A percentile compares a stretch with the other conserved stretches of the same genome.
These are phyloP conservation scores for Cyclophora albipunctata DNA, from an alignment of 2,888 invertebrate species.

Conservation along the genomic window DNA sequence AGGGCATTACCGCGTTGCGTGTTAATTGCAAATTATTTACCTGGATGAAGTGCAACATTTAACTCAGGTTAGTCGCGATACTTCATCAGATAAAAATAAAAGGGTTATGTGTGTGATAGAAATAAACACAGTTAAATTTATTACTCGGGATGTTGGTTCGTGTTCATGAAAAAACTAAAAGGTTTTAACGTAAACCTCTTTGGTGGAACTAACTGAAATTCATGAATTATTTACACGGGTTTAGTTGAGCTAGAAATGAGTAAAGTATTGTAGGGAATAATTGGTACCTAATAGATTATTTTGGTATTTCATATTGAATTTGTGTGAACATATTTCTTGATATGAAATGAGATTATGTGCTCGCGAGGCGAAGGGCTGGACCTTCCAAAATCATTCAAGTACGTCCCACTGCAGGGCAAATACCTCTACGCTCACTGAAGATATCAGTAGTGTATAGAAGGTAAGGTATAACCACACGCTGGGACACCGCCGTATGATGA, in stretches of 20 bases:
- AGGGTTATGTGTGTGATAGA: slow-evolving; percentile 20
- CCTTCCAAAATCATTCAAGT: too few species aligned
- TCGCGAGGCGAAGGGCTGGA: too few species aligned
- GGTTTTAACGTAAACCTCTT: background rate
- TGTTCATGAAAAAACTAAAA: background rate
- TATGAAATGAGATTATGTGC: too few species aligned
- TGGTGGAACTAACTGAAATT: background rate
- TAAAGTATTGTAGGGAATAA: too few species aligned
- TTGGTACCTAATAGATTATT: too few species aligned
- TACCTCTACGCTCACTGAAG: too few species aligned
- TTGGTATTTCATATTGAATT: too few species aligned
- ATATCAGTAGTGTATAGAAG: background rate
- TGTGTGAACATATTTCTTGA: too few species aligned
- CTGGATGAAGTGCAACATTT: slow-evolving; percentile 37
- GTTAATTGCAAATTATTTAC: slow-evolving; percentile 44
- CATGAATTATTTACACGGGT: background rate
- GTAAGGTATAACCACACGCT: background rate
- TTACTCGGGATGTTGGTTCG: background rate
- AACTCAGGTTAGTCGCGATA: slow-evolving; percentile 38
- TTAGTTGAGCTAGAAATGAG: too few species aligned
- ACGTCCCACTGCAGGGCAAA: too few species aligned
- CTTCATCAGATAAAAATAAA: slow-evolving; percentile 33
- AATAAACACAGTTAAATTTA: slow-evolving; percentile 22
- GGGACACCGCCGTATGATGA: too few species aligned
- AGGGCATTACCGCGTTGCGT: slow-evolving; percentile 42